Evolutionary conservation across 2,797 vertebrate species (phyloP).

Genomic region (Spinus pinus): DNA sequence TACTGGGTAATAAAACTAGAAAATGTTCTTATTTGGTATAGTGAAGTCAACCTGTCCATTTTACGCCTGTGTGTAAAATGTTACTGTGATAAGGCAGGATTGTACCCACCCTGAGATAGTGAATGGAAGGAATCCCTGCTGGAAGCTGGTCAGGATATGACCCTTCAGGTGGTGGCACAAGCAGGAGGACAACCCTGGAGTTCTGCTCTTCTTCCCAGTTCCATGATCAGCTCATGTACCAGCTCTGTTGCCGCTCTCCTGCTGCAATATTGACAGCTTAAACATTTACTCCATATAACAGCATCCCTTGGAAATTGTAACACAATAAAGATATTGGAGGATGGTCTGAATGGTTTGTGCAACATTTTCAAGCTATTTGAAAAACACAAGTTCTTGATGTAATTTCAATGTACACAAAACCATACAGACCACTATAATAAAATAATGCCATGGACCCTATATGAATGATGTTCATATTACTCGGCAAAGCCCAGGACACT

Average conservation of each 20-base stretch:
- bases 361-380: background rate
- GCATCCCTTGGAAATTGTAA: background rate
- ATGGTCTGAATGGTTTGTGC: background rate
- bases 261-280: background rate
- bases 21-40: background rate
- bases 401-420: background rate
- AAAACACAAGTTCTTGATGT: background rate
- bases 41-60: background rate
- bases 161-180: background rate
- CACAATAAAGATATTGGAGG: background rate
- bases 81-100: background rate
- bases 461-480: accelerated
- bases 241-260: accelerated
- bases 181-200: background rate
- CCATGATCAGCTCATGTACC: accelerated
- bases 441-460: background rate
- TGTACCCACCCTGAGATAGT: background rate
- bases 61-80: background rate
- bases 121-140: background rate
- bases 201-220: background rate
- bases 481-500: background rate
- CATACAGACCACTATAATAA: background rate
- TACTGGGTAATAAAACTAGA: background rate
- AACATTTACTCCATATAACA: background rate
- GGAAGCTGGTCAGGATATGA: background rate